Evolutionary conservation across 2,797 vertebrate species (phyloP), one percentile per base, ranked within the genome.

Genomic region (Rhinogobio ventralis): DNA sequence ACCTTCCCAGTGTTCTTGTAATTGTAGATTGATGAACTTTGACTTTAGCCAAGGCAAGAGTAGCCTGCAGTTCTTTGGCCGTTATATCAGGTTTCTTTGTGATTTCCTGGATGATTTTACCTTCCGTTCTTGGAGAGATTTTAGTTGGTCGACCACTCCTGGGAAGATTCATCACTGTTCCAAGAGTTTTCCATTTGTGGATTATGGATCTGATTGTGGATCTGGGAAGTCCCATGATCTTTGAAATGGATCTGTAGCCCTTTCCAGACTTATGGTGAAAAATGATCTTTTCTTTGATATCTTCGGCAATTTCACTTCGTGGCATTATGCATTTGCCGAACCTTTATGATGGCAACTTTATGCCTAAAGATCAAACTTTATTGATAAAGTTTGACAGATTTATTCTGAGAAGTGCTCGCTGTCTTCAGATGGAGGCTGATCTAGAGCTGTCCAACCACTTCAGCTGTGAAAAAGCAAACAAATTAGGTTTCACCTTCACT

Each of bases 11-110:
- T 86, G 28, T 51, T 19, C 20, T 36, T n/a, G 19, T 68, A 5
- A 68, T 67, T 68, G 78, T 79, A 15, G 14, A 91, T 88, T 86
- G 90, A 81, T 90, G 86, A 87, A 90, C 91, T 82, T 89, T 88
- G 90, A 92, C 87, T 91, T 93, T 92, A 87, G 91, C 89, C 79
- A 89, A 90, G 73, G 90, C 92, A 86, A 93, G 93, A 85, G 72
- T 68, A 13, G 77, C 88, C 81, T 89, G 78, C 57, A 86, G 67
- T 10, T 81, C 77, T 53, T 78, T 89, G 4, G 81, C 20, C 5
- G 86, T 89, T 14, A 53, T 84, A 14, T 49, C 55, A 0, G 84
- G 86, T 62, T 86, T 84, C 53, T 87, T 85, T 36, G 81, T 79
- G 45, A 83, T 25, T 25, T 87, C 73, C 1, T 67, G 57, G 78